phyloP scores from a whole-genome alignment of 2,888 invertebrate genomes.

The Hypselothyrea guttata region DNA sequence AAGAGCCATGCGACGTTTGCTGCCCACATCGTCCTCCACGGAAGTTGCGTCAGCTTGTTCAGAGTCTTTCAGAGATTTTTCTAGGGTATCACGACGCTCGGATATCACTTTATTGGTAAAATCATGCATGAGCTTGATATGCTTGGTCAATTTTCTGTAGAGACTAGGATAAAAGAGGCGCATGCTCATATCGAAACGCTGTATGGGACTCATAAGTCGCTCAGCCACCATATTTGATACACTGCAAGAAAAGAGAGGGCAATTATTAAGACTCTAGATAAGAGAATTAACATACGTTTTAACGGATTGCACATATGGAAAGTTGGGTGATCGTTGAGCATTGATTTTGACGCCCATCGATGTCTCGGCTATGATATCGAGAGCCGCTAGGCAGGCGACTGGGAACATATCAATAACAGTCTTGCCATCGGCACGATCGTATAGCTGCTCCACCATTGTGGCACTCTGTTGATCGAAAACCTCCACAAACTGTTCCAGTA shows the following conservation, averaged over 20 bases:
- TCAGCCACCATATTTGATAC: constrained; percentile 60
- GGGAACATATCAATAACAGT: constrained; percentile 85
- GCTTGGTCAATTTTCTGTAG: constrained; percentile 39
- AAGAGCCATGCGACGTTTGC: constrained; percentile 86
- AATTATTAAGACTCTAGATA: too few species aligned
- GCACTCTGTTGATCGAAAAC: constrained; percentile 87
- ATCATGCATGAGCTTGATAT: constrained; percentile 64
- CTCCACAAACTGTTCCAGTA: constrained; percentile 88
- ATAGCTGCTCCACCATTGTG: constrained; percentile 84
- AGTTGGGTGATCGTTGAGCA: constrained; percentile 85
- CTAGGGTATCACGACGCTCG: constrained; percentile 55
- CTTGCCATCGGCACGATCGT: constrained; percentile 82
- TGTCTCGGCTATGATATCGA: constrained; percentile 85
- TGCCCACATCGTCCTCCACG: constrained; percentile 80
- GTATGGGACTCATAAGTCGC: constrained; percentile 63
- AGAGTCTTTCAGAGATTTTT: too few species aligned
- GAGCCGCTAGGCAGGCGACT: constrained; percentile 84
- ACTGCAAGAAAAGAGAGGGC: constrained; percentile 36
- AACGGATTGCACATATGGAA: constrained; percentile 88
- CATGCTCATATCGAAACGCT: constrained; percentile 59
- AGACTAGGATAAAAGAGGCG: constrained; percentile 78
- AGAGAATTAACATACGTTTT: constrained; percentile 33
- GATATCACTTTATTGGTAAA: constrained; percentile 74
- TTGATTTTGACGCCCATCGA: constrained; percentile 78
- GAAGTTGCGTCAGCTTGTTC: constrained; percentile 11